Conservation (phyloP, 2,888 invertebrate species). For the Calliopum simillimum region DNA sequence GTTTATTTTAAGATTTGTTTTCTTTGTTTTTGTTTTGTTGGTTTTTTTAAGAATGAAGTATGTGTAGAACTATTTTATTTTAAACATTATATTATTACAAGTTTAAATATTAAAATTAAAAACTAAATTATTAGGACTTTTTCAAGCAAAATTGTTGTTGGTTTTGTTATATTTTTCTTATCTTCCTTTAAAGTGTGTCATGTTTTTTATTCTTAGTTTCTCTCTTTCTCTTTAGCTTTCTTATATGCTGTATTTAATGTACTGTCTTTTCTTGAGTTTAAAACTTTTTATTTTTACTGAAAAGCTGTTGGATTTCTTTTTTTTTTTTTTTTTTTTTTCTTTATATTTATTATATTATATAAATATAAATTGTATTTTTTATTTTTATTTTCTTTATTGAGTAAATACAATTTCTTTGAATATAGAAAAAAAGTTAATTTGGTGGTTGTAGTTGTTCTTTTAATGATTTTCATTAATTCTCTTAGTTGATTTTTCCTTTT, state of each 20-base stretch:
- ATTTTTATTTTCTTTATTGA: slow-evolving; percentile 9
- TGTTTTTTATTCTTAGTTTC: neutral
- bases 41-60: slow-evolving; percentile 35
- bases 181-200: neutral
- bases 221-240: slow-evolving; percentile 2
- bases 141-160: slow-evolving; percentile 13
- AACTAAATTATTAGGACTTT: slow-evolving; percentile 32
- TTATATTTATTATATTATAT: slow-evolving; percentile 38
- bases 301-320: slow-evolving; percentile 39
- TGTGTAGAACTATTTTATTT: slow-evolving; percentile 42
- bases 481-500: neutral
- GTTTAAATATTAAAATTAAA: slow-evolving; percentile 36
- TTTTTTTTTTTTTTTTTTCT: slow-evolving; percentile 24
- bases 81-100: slow-evolving; percentile 41
- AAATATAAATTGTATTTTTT: slow-evolving; percentile 41
- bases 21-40: slow-evolving; percentile 29
- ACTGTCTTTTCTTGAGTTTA: slow-evolving; percentile 13
- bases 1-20: slow-evolving; percentile 39
- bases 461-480: slow-evolving; percentile 29
- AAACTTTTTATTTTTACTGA: slow-evolving; percentile 43
- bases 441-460: slow-evolving; percentile 38
- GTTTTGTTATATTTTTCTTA: slow-evolving; percentile 12
- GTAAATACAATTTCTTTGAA: slow-evolving; percentile 33
- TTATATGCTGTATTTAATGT: neutral
- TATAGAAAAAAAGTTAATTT: slow-evolving; percentile 32